Percentiles rank a stretch among this genome's conserved stretches.
Conservation (phyloP, 2,113 vertebrate genomes). For the Misgurnus anguillicaudatus region DNA sequence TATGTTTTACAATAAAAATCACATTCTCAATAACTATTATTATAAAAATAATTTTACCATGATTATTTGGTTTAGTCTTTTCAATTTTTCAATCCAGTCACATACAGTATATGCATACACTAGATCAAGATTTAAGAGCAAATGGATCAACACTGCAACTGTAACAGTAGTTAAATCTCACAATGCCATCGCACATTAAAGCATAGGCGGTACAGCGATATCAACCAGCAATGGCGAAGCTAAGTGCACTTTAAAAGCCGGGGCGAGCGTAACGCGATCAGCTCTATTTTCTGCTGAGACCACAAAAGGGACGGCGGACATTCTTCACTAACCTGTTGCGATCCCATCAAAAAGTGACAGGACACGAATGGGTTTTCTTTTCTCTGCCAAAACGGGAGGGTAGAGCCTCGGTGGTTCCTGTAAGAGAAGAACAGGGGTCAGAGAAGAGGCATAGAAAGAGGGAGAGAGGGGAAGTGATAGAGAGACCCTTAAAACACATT, state of each 20-base stretch:
- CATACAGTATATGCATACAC: neutral
- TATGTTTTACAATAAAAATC: too few species aligned
- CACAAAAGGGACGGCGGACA: neutral
- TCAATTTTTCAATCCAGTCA: neutral
- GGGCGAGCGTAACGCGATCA: slow-evolving; percentile 31
- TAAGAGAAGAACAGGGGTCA: slow-evolving; percentile 21
- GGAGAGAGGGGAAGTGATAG: neutral
- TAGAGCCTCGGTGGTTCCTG: slow-evolving; percentile 92
- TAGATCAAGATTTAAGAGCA: neutral
- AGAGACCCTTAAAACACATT: slow-evolving; percentile 5
- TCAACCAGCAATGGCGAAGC: neutral
- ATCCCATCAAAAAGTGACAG: slow-evolving; percentile 97
- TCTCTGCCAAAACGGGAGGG: slow-evolving; percentile 87
- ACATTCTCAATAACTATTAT: too few species aligned
- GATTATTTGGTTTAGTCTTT: neutral
- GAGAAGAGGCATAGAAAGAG: slow-evolving; percentile 11
- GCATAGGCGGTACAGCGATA: neutral
- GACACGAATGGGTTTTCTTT: slow-evolving; percentile 92
- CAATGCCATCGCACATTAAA: neutral
- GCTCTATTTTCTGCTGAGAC: slow-evolving; percentile 30
- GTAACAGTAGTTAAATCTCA: neutral
- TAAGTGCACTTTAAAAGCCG: slow-evolving; percentile 33
- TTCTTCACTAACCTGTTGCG: slow-evolving; percentile 84
- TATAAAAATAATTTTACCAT: too few species aligned
- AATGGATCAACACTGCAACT: neutral